Conservation (phyloP, 2,888 invertebrate species). For the Candidula unifasciata region DNA sequence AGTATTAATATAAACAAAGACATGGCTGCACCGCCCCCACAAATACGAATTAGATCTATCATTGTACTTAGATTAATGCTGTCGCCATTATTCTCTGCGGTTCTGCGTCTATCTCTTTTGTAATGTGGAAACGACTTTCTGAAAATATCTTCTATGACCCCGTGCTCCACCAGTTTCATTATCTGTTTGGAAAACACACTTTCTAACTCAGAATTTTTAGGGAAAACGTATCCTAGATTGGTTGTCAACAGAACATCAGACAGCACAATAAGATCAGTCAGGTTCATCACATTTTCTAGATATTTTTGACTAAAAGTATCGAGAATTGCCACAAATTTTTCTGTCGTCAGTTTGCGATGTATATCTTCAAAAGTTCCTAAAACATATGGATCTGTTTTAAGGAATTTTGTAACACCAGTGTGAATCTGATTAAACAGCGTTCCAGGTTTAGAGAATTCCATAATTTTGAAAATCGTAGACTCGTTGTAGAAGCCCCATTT, state of each 20-base stretch:
- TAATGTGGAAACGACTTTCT: neutral
- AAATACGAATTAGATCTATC: neutral
- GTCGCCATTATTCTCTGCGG: neutral
- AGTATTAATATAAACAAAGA: neutral
- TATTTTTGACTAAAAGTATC: neutral
- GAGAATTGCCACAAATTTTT: constrained; percentile 17
- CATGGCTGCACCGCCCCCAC: neutral
- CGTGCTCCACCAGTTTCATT: constrained; percentile 11
- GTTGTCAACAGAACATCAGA: neutral
- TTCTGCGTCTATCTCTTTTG: neutral
- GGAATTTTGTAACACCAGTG: neutral
- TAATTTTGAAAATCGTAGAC: neutral
- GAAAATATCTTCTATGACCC: neutral
- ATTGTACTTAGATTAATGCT: neutral
- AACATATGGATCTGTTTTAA: neutral
- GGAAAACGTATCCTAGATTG: constrained; percentile 6
- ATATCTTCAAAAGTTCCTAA: neutral
- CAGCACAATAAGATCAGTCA: neutral
- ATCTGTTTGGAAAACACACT: neutral
- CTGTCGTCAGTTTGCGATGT: neutral
- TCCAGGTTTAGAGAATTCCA: constrained; percentile 6
- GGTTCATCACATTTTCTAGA: neutral
- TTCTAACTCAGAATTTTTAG: neutral
- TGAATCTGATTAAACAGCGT: neutral
- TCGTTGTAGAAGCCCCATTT: constrained; percentile 12